Percentiles rank a stretch among this genome's conserved stretches.
Conservation (phyloP, 2,888 invertebrate species). For the Acronicta psi region DNA sequence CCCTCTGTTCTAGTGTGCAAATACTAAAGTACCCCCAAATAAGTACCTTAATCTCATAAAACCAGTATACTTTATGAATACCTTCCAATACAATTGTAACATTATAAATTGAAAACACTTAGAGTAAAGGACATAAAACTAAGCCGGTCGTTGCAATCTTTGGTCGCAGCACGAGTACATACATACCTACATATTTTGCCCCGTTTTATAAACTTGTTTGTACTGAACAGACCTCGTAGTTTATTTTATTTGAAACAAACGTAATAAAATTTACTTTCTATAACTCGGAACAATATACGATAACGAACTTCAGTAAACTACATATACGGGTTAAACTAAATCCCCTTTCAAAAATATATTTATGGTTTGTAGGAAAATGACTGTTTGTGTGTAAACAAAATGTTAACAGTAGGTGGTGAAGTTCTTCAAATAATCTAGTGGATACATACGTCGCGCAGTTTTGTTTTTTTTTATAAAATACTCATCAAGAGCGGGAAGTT, state of each 20-base stretch:
- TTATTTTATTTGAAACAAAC: constrained; percentile 46
- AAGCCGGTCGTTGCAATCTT: constrained; percentile 10
- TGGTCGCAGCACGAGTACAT: constrained; percentile 4
- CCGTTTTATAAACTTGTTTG: constrained; percentile 47
- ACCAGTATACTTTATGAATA: too few species aligned
- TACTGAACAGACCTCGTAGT: constrained; percentile 35
- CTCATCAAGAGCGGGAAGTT: too few species aligned
- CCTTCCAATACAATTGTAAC: too few species aligned
- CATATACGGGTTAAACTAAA: constrained; percentile 6
- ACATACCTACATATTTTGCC: constrained; percentile 16
- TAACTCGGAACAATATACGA: constrained; percentile 36
- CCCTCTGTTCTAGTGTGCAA: too few species aligned
- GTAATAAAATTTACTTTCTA: constrained; percentile 39
- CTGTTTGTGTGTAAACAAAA: too few species aligned
- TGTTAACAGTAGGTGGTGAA: too few species aligned
- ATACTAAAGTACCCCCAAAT: too few species aligned
- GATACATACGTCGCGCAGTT: too few species aligned
- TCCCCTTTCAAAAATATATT: too few species aligned
- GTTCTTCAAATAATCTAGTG: too few species aligned
- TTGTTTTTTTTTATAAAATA: too few species aligned
- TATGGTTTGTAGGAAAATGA: neutral
- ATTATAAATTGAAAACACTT: constrained; percentile 17
- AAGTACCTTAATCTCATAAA: too few species aligned
- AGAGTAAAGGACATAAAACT: constrained; percentile 3
- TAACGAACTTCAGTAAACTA: constrained; percentile 22